Evolutionary conservation across 2,888 invertebrate species (phyloP).

Genomic region (Caenorhabditis sp.): DNA sequence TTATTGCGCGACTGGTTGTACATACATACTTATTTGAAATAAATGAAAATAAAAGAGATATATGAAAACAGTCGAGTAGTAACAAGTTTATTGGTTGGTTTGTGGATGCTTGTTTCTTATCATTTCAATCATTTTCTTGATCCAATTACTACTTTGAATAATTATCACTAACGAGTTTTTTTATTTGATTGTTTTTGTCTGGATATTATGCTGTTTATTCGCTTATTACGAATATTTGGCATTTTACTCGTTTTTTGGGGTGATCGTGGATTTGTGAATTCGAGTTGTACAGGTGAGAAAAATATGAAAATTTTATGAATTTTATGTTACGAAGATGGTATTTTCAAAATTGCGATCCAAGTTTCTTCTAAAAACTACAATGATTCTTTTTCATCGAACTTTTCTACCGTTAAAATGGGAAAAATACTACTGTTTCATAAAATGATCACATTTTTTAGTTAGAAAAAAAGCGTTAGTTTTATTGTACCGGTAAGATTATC

Average conservation of each 20-base stretch:
- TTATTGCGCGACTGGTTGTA: slow-evolving; percentile 1
- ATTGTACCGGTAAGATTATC: too few species aligned
- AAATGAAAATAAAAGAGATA: background rate
- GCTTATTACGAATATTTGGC: background rate
- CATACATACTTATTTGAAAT: background rate
- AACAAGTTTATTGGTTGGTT: background rate
- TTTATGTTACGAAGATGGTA: too few species aligned
- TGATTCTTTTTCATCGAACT: too few species aligned
- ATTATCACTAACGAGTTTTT: background rate
- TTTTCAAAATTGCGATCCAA: too few species aligned
- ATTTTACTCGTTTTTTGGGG: background rate
- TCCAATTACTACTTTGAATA: background rate
- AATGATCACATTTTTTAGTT: too few species aligned
- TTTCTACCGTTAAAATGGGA: too few species aligned
- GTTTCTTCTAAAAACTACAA: too few species aligned
- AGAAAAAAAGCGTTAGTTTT: too few species aligned
- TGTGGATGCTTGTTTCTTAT: background rate
- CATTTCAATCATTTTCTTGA: background rate
- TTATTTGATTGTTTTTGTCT: background rate
- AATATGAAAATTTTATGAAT: slow-evolving; percentile 8
- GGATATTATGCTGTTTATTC: background rate
- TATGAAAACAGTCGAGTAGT: background rate
- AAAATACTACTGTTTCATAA: too few species aligned
- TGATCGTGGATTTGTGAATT: background rate
- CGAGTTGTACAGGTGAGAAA: background rate